Evolutionary conservation across 2,888 invertebrate species (phyloP), one percentile per base, ranked within the genome.

Genomic region (Eupeodes latifasciatus): DNA sequence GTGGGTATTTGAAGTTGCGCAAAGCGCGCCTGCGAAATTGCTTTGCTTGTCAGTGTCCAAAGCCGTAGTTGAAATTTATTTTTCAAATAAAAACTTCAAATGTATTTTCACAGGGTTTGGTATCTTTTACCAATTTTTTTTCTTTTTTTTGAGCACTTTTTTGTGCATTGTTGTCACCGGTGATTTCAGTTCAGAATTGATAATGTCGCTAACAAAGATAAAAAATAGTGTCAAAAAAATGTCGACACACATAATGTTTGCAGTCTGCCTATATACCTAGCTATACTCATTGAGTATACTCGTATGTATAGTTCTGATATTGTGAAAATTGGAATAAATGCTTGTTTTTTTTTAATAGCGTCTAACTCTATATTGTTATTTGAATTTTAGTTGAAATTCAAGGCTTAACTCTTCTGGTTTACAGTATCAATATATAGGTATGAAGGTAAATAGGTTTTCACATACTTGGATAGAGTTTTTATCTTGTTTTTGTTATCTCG

Each of bases 61-160:
- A 72, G 82, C 77, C 69, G 66, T 77, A 77, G 64, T 82, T 72
- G 57, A 72, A 77, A 82, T 82, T 81, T 81, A 77, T 81, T 81
- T 64, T 81, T 81, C 47, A 66, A 85, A 81, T 76, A 72, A 77
- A 81, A 81, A 67, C 67, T 85, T 72, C 69, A 80, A 80, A 75
- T 80, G 75, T 57, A 64, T 76, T 72, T 66, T 78, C 62, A 16
- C 74, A 57, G 72, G 40, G 49, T 74, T 74, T 53, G 12, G 19
- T 19, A 61, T 61, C n/a, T 44, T 47, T 40, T 51, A 5, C 2
- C 5, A 44, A 5, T 47, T 47, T 51, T 53, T 53, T 11, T 55
- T 40, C 27, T 34, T 47, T 57, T 55, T 27, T 34, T 59, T 34
- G 1, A 14, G 27, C 14, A 40, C 6, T 14, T 71, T 14, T 66